phyloP scores from a whole-genome alignment of 2,797 vertebrate species.

The Cryptoblepharus egeriae region DNA sequence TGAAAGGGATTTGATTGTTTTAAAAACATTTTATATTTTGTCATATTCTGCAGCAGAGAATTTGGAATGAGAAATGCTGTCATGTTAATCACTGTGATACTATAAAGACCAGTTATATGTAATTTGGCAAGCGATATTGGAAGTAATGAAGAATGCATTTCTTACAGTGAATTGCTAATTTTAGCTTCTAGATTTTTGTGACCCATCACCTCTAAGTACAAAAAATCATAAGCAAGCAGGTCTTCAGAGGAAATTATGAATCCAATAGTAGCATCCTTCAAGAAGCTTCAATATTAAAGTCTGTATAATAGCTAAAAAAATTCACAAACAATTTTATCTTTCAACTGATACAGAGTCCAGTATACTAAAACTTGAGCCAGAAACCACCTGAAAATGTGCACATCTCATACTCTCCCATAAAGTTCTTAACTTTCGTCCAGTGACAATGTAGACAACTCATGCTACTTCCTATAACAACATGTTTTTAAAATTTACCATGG shows the following conservation, averaged over 20 bases:
- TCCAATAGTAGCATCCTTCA: constrained; percentile 31
- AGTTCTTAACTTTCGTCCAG: not conserved
- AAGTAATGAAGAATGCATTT: constrained; percentile 41
- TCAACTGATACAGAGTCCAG: constrained; percentile 15
- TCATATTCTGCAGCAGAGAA: constrained; percentile 68
- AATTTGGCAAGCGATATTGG: constrained; percentile 60
- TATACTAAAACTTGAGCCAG: not conserved
- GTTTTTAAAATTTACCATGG: not conserved
- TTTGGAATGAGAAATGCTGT: constrained; percentile 64
- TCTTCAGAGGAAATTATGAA: constrained; percentile 10
- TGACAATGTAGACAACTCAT: constrained; percentile 14
- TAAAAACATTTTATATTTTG: constrained; percentile 56
- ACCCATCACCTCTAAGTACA: constrained; percentile 23
- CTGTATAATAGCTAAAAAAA: constrained; percentile 12
- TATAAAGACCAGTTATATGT: constrained; percentile 56
- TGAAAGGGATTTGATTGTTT: constrained; percentile 48
- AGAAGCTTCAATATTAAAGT: constrained; percentile 30
- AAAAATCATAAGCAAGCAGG: constrained; percentile 18
- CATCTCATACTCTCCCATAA: not conserved
- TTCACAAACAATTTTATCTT: constrained; percentile 17
- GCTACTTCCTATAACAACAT: not conserved
- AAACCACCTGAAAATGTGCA: constrained; percentile 12
- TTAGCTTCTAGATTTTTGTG: constrained; percentile 35
- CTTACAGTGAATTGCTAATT: constrained; percentile 1
- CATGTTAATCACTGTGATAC: constrained; percentile 61